Percentiles rank a stretch among this genome's conserved stretches.
Evolutionary conservation across 2,113 vertebrate genomes (phyloP).

Genomic region (Accipiter virgatus): DNA sequence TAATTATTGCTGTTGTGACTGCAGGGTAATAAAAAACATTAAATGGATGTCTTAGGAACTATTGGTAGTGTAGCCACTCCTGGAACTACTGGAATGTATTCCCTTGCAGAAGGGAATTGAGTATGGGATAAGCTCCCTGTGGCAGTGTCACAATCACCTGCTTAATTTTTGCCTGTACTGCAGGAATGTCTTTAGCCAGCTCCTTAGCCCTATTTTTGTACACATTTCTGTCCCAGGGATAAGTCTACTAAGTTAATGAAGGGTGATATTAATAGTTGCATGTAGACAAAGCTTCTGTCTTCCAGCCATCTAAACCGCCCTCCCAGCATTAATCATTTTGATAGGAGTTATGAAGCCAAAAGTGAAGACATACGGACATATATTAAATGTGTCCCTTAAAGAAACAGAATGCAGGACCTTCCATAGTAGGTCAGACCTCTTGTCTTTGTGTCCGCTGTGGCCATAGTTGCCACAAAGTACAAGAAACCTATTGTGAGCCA

Average conservation of each 20-base stretch:
- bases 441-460: neutral
- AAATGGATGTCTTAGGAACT: neutral
- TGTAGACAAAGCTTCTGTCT: neutral
- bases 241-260: neutral
- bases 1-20: slow-evolving; percentile 1
- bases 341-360: neutral
- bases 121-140: neutral
- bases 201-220: neutral
- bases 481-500: neutral
- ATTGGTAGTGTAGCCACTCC: neutral
- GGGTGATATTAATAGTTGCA: neutral
- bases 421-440: neutral
- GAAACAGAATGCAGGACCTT: neutral
- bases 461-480: neutral
- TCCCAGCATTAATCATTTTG: neutral
- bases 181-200: neutral
- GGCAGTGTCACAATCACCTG: neutral
- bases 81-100: neutral
- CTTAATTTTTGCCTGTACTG: neutral
- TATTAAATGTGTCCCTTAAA: neutral
- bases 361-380: neutral
- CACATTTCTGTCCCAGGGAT: neutral
- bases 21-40: neutral
- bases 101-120: neutral
- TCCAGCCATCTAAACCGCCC: neutral